Base-by-base conservation (phyloP, 2,888 invertebrate species). In the Coremacera marginata region DNA sequence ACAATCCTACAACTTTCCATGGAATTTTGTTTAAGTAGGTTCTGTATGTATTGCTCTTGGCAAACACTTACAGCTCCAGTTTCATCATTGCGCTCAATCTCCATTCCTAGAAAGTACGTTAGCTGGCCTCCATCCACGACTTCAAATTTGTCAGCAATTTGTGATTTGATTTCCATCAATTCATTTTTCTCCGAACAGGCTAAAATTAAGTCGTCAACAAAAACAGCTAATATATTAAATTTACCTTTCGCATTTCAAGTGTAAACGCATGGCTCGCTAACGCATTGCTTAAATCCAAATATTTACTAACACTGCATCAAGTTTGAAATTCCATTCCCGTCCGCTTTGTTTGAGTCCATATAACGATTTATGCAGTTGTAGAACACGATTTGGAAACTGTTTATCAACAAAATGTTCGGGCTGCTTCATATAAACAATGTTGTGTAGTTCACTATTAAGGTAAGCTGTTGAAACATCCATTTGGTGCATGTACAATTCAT, bases 341-440 rank as follows among this genome's bases (percentile, higher is more conserved):
- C 81, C 80, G 14, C 77, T 71, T 37, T 83, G 82, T 63, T 82
- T 81, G 5, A 84, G 68, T 0, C 82, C 81, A 72, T 82, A 82
- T 16, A 82, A 37, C 19, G 80, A 75, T 52, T 81, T 83, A 5
- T 79, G 44, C 4, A 80, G 37, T 37, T 76, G 80, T 7, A 79
- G n/a, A 49, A 80, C 73, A 25, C 60, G 37, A 11, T 77, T 67
- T 0, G 78, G 75, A 27, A 51, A 57, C 11, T 57, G 14, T 25
- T 51, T n/a, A 11, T 77, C 68, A 11, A 71, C 52, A 27, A 80
- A 82, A 5, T 67, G 19, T 27, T 80, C 79, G 0, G 79, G 81
- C 37, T 82, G 83, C 0, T 49, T 49, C 80, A 83, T 81, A 16
- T 72, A 81, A 2, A 82, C 76, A 1, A 52, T 52, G 16, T 83